Percentiles rank a stretch among this genome's conserved stretches.
These are phyloP conservation scores for Cavia aperea DNA, from an alignment of 2,113 vertebrate genomes.

Conservation along the genomic window DNA sequence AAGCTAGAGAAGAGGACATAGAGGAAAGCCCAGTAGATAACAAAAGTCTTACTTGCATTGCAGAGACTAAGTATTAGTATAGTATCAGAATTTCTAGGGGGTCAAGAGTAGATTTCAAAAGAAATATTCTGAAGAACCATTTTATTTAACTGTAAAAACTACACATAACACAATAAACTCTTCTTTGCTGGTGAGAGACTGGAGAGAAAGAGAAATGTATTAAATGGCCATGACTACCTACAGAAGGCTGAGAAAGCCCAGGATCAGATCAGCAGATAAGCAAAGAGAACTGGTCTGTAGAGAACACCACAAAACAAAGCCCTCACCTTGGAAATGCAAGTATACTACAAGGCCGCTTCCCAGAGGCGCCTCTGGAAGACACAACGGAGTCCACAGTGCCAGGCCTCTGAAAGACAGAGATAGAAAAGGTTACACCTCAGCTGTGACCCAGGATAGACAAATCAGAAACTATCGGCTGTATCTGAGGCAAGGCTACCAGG, in stretches of 20 bases:
- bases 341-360: background rate
- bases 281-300: background rate
- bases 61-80: background rate
- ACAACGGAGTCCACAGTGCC: conserved; percentile 74
- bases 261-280: background rate
- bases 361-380: conserved; percentile 52
- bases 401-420: conserved; percentile 75
- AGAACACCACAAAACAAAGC: background rate
- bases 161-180: background rate
- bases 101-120: background rate
- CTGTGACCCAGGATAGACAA: background rate
- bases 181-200: background rate
- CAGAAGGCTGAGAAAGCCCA: background rate
- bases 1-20: background rate
- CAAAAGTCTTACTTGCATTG: background rate
- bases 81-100: background rate
- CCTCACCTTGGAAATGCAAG: conserved; percentile 72
- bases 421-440: background rate
- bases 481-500: background rate
- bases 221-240: background rate
- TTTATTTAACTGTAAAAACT: conserved; percentile 11
- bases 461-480: background rate
- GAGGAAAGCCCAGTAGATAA: background rate
- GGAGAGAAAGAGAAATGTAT: background rate
- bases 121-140: background rate